Percentiles rank a stretch among this genome's conserved stretches.
phyloP scores from a whole-genome alignment of 2,888 invertebrate genomes.

The Schrankia costaestrigalis region DNA sequence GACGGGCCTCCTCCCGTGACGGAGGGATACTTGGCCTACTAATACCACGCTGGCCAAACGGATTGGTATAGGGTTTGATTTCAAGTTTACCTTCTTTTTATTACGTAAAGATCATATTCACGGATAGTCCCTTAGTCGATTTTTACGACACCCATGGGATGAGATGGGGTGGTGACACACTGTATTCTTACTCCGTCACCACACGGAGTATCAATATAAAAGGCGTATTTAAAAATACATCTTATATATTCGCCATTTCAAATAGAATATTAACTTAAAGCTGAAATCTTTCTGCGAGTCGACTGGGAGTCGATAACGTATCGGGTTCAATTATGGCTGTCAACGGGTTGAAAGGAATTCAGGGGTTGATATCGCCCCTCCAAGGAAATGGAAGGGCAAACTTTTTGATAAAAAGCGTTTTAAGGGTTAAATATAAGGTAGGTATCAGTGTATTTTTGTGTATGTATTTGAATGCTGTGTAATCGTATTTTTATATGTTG shows the following conservation, averaged over 20 bases:
- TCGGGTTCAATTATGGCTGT: conserved; percentile 46
- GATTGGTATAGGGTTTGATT: too few relatives aligned
- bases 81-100: too few relatives aligned
- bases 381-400: conserved; percentile 10
- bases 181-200: too few relatives aligned
- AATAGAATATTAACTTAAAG: conserved; percentile 11
- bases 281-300: conserved; percentile 6
- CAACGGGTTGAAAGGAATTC: conserved; percentile 25
- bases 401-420: conserved; percentile 10
- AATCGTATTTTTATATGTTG: too few relatives aligned
- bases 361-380: conserved; percentile 7
- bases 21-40: too few relatives aligned
- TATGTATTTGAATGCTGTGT: too few relatives aligned
- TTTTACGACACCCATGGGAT: too few relatives aligned
- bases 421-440: conserved; percentile 3
- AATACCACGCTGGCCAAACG: too few relatives aligned
- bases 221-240: not conserved
- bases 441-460: not conserved
- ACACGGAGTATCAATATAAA: not conserved
- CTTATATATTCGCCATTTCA: conserved; percentile 4
- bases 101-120: too few relatives aligned
- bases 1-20: too few relatives aligned
- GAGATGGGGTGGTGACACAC: too few relatives aligned
- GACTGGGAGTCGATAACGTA: conserved; percentile 35
- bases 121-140: too few relatives aligned